These are phyloP conservation scores for Theretra japonica DNA, from an alignment of 2,888 invertebrate genomes.

Conservation along the genomic window DNA sequence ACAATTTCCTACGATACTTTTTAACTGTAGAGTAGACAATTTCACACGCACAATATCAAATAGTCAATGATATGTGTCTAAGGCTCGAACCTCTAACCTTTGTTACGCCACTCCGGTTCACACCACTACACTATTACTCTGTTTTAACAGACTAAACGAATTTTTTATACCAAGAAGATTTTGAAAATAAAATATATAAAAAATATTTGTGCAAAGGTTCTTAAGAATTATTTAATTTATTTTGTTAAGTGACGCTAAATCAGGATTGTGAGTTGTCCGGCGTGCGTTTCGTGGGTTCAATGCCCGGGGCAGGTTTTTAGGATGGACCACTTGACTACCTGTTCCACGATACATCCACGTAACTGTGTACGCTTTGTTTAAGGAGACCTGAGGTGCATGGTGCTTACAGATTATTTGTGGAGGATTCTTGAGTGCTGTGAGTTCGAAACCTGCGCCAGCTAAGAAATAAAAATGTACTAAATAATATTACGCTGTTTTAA, in stretches of 20 bases:
- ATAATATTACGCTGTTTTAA: too few species aligned
- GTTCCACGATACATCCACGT: not conserved
- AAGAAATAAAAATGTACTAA: too few species aligned
- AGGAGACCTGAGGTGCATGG: conserved; percentile 31
- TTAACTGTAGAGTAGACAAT: too few species aligned
- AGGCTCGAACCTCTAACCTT: too few species aligned
- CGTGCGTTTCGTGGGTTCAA: conserved; percentile 38
- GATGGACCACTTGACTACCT: conserved; percentile 35
- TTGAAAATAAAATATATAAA: not conserved
- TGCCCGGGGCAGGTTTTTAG: conserved; percentile 51
- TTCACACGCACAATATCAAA: too few species aligned
- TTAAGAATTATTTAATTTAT: not conserved
- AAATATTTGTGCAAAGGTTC: not conserved
- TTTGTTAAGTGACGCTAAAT: conserved; percentile 7
- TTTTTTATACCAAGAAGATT: too few species aligned
- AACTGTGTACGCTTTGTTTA: conserved; percentile 31
- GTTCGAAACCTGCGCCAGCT: too few species aligned
- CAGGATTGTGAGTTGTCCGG: conserved; percentile 20
- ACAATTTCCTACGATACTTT: too few species aligned
- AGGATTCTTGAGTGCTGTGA: not conserved
- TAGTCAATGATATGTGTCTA: too few species aligned
- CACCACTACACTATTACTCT: too few species aligned
- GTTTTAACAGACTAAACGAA: too few species aligned
- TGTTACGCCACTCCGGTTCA: too few species aligned
- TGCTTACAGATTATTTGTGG: not conserved